These are phyloP conservation scores for Pachyrhynchus sulphureomaculatus DNA, from an alignment of 1,140 invertebrate genomes.

Conservation along the genomic window DNA sequence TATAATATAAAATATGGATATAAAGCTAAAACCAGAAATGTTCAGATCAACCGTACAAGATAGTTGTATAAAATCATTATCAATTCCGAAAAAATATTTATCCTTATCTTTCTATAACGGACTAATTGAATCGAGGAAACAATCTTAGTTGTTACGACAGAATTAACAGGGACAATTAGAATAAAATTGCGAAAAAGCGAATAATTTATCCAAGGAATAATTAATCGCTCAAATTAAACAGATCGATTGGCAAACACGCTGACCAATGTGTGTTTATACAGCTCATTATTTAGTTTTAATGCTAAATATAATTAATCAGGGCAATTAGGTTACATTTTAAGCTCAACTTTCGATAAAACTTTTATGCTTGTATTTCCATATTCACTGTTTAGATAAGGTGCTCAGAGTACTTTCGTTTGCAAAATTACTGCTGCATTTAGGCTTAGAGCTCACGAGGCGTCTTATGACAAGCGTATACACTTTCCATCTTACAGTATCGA, in stretches of 20 bases:
- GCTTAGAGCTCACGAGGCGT: too few relatives aligned
- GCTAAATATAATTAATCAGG: too few relatives aligned
- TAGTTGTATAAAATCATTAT: constrained; percentile 29
- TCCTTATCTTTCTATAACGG: constrained; percentile 18
- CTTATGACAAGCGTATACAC: too few relatives aligned
- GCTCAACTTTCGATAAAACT: too few relatives aligned
- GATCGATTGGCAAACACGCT: not conserved
- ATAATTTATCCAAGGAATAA: constrained; percentile 24
- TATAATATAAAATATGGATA: not conserved
- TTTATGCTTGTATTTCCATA: too few relatives aligned
- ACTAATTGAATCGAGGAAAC: constrained; percentile 30
- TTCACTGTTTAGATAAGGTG: too few relatives aligned
- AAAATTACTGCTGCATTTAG: too few relatives aligned
- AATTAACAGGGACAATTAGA: constrained; percentile 24
- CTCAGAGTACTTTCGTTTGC: too few relatives aligned
- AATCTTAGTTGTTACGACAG: constrained; percentile 22
- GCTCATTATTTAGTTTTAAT: too few relatives aligned
- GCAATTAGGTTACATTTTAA: too few relatives aligned
- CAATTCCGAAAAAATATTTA: constrained; percentile 25
- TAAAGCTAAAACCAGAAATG: constrained; percentile 13
- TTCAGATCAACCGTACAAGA: constrained; percentile 5
- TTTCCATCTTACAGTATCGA: too few relatives aligned
- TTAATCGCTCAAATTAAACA: constrained; percentile 21
- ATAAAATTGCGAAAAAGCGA: constrained; percentile 14
- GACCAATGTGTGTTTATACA: too few relatives aligned